Base-by-base conservation (phyloP, 1,140 invertebrate genomes). In the Drosophila virilis region DNA sequence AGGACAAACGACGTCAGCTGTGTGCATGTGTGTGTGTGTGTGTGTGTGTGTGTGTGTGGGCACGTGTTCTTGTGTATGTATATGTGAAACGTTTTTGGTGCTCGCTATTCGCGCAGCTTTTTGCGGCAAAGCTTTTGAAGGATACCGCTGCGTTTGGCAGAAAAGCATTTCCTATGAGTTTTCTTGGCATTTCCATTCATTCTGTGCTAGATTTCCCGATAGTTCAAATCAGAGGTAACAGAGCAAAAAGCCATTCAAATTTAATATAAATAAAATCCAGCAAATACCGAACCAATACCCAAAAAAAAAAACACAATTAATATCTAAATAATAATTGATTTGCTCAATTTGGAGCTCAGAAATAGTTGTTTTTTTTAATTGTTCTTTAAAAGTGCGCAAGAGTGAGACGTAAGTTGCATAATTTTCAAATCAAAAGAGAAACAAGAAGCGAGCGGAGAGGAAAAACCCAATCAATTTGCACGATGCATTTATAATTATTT, bases 121-220 rank as follows among this genome's bases (percentile, higher is more conserved):
- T 38, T 37, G 42, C 32, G 57, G 13, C 8, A 48, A 76, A 76
- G 75, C 81, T 84, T 84, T 71, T 58, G 66, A 51, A 84, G 80
- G 80, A 84, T 77, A 76, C 55, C 45, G 70, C 50, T 43, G 68
- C 48, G 64, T 50, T 70, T 59, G 40, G 64, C 66, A n/a, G 71
- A 84, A 28, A 90, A 89, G 84, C 85, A 74, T 76, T 90, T 80
- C 71, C 72, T 81, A 74, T 74, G 78, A 66, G 43, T 78, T 67
- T 85, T 81, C 69, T 57, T 74, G 67, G 80, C 78, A 78, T 88
- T 77, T 67, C 66, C 77, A 64, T 73, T 91, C 89, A 91, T 91
- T 91, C 89, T 91, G 89, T 80, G 65, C 74, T 86, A 85, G 89
- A 88, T 91, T 91, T 91, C 90, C 89, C 89, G 84, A 91, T 91